Evolutionary conservation across 1,140 invertebrate genomes (phyloP).

Genomic region (Aplysia californica): DNA sequence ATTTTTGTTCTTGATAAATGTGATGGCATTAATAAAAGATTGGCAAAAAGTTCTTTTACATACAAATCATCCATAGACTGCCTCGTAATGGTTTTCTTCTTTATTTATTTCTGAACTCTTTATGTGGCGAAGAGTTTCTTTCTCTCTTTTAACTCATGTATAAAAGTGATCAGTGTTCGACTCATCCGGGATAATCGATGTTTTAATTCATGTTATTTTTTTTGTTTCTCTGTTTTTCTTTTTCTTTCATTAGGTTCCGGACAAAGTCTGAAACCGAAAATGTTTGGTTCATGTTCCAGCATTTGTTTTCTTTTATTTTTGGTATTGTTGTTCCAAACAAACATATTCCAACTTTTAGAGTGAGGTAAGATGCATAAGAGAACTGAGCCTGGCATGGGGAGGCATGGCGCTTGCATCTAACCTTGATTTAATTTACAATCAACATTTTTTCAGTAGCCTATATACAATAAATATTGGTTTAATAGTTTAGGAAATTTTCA

Average conservation of each 20-base stretch:
- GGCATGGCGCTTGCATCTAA: too few species aligned
- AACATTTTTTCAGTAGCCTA: too few species aligned
- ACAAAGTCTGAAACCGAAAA: neutral
- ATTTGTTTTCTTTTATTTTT: conserved; percentile 7
- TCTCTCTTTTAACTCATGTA: neutral
- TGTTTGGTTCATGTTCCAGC: neutral
- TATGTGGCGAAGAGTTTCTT: neutral
- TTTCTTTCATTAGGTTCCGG: neutral
- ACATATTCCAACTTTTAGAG: neutral
- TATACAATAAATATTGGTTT: too few species aligned
- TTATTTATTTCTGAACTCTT: neutral
- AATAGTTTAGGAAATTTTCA: too few species aligned
- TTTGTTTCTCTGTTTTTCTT: neutral
- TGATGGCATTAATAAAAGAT: too few species aligned
- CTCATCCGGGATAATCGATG: neutral
- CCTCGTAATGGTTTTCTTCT: neutral
- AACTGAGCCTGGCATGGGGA: too few species aligned
- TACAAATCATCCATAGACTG: too few species aligned
- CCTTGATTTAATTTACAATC: too few species aligned
- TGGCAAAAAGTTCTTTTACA: too few species aligned
- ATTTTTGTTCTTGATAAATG: too few species aligned
- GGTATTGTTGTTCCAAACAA: neutral
- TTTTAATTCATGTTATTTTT: neutral
- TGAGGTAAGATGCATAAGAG: too few species aligned
- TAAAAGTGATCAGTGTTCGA: neutral